phyloP scores from a whole-genome alignment of 2,888 invertebrate genomes.

The Tenthredo amoena region DNA sequence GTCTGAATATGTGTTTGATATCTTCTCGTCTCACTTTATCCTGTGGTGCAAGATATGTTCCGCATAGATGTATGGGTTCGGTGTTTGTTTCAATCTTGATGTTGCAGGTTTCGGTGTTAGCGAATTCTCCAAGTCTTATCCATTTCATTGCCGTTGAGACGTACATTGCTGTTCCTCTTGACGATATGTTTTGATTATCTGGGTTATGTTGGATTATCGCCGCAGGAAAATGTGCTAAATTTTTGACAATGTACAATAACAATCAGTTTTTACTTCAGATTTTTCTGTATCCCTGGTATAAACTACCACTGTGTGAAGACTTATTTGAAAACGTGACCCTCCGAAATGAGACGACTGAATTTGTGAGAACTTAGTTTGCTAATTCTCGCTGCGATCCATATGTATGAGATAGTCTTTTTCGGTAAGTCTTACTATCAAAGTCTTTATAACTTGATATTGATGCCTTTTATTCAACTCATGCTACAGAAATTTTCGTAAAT shows the following conservation, averaged over 20 bases:
- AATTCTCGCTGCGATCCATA: constrained; percentile 49
- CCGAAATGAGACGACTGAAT: constrained; percentile 32
- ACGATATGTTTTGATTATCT: no score
- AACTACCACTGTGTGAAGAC: constrained; percentile 8
- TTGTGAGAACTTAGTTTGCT: constrained; percentile 18
- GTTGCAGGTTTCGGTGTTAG: not conserved
- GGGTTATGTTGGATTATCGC: no score
- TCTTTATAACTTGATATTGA: constrained; percentile 34
- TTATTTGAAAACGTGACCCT: constrained; percentile 4
- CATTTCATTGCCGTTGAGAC: not conserved
- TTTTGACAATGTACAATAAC: no score
- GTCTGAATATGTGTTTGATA: not conserved
- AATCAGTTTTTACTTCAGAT: no score
- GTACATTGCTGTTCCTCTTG: not conserved
- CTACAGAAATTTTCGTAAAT: constrained; percentile 17
- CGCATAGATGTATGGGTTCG: not conserved
- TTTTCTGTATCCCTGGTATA: not conserved
- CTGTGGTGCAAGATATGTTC: not conserved
- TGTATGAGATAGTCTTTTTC: constrained; percentile 35
- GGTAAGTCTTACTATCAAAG: constrained; percentile 24
- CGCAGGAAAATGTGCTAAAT: no score
- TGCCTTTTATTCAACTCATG: constrained; percentile 44
- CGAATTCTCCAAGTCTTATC: not conserved
- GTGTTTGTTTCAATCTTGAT: not conserved
- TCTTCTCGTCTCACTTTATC: not conserved